Conservation (phyloP, 2,888 invertebrate genomes). For the Caradrina kadenii region DNA sequence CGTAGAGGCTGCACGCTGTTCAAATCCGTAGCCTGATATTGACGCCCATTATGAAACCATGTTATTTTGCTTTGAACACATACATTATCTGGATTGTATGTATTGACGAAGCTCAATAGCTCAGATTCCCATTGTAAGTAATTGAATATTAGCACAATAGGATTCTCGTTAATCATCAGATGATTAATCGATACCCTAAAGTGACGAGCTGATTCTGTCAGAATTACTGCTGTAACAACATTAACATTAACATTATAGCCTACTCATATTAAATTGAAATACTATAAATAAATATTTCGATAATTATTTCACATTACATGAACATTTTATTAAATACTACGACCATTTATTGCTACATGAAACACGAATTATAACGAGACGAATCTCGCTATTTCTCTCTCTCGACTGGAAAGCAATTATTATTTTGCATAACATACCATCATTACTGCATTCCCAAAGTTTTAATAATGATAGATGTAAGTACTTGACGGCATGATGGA, state of each 20-base stretch:
- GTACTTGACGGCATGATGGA: neutral
- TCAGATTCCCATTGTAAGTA: conserved; percentile 10
- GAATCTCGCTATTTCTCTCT: too few species aligned
- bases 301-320: too few species aligned
- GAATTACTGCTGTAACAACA: neutral
- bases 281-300: too few species aligned
- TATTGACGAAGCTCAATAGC: neutral
- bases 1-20: conserved; percentile 22
- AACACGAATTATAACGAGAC: neutral
- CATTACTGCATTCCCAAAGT: too few species aligned
- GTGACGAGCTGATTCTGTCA: neutral
- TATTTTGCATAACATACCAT: too few species aligned
- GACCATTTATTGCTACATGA: neutral
- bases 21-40: conserved; percentile 19
- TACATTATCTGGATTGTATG: neutral
- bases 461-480: neutral
- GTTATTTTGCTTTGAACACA: neutral
- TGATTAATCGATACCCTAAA: too few species aligned
- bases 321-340: too few species aligned
- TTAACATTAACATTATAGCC: too few species aligned
- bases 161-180: neutral
- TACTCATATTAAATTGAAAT: too few species aligned
- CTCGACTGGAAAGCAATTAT: neutral
- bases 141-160: neutral
- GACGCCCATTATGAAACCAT: conserved; percentile 19